A percentile compares a stretch with the other conserved stretches of the same genome.
Conservation (phyloP, 1,140 invertebrate species). For the Asbolus verrucosus region DNA sequence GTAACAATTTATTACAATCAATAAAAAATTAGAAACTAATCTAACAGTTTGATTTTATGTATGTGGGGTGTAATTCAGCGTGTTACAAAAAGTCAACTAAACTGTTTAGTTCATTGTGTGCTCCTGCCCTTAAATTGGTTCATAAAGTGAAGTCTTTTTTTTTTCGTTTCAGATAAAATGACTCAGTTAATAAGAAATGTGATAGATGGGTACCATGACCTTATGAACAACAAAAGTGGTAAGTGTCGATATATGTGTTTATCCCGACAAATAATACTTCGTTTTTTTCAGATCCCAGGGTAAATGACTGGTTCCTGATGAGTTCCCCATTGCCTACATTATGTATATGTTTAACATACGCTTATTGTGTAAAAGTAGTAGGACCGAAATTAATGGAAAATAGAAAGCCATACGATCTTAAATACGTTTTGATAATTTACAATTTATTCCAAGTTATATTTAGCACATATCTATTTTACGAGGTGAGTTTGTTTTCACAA, state of each 20-base stretch:
- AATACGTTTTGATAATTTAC: slow-evolving; percentile 83
- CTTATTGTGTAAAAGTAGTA: slow-evolving; percentile 77
- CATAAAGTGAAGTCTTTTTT: not conserved
- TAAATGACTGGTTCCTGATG: slow-evolving; percentile 89
- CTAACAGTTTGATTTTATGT: no score
- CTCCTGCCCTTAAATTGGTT: no score
- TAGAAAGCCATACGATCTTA: slow-evolving; percentile 86
- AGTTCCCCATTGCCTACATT: slow-evolving; percentile 85
- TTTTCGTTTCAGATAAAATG: slow-evolving; percentile 55
- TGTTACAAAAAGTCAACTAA: no score
- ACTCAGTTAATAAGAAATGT: slow-evolving; percentile 44
- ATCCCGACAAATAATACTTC: no score
- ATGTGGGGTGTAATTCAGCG: no score
- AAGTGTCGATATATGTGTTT: no score
- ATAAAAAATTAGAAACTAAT: no score
- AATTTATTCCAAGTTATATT: slow-evolving; percentile 90
- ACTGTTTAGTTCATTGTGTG: no score
- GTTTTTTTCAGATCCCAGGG: slow-evolving; percentile 82
- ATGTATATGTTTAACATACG: slow-evolving; percentile 79
- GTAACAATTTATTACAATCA: no score
- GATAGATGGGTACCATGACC: slow-evolving; percentile 53
- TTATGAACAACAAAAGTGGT: slow-evolving; percentile 59
- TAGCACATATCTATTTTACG: slow-evolving; percentile 73
- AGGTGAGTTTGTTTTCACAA: slow-evolving; percentile 49
- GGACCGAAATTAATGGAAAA: slow-evolving; percentile 88